Evolutionary conservation across 2,888 invertebrate genomes (phyloP).

Genomic region (Axea sp.): DNA sequence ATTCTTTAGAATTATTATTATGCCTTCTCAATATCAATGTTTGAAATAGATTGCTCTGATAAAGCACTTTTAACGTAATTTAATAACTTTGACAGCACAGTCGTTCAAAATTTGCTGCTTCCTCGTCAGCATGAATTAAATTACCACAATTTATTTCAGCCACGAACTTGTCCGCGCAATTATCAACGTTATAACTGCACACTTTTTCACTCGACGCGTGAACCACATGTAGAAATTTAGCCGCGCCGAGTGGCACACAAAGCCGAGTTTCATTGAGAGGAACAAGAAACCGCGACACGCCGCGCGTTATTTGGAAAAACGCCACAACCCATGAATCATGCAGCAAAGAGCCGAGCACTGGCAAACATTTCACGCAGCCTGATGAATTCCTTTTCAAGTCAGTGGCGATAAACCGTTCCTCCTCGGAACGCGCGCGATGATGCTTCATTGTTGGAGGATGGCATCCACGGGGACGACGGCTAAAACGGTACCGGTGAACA

Average conservation of each 20-base stretch:
- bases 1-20: too few species aligned
- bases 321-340: slow-evolving; percentile 31
- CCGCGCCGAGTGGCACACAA: slow-evolving; percentile 19
- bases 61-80: too few species aligned
- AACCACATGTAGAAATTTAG: slow-evolving; percentile 32
- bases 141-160: slow-evolving; percentile 14
- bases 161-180: slow-evolving; percentile 33
- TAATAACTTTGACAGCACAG: too few species aligned
- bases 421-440: slow-evolving; percentile 44
- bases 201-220: slow-evolving; percentile 20
- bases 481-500: slow-evolving; percentile 53
- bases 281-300: slow-evolving; percentile 25
- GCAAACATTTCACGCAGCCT: slow-evolving; percentile 29
- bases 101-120: too few species aligned
- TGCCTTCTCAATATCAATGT: too few species aligned
- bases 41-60: too few species aligned
- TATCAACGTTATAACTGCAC: slow-evolving; percentile 18
- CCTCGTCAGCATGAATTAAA: slow-evolving; percentile 23
- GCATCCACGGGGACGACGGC: slow-evolving; percentile 11
- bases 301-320: slow-evolving; percentile 36
- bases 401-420: slow-evolving; percentile 54
- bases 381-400: slow-evolving; percentile 55
- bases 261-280: slow-evolving; percentile 18
- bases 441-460: slow-evolving; percentile 32
- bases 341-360: slow-evolving; percentile 11